Evolutionary conservation across 2,797 vertebrate genomes (phyloP).

Genomic region (Sebastes aleutianus): DNA sequence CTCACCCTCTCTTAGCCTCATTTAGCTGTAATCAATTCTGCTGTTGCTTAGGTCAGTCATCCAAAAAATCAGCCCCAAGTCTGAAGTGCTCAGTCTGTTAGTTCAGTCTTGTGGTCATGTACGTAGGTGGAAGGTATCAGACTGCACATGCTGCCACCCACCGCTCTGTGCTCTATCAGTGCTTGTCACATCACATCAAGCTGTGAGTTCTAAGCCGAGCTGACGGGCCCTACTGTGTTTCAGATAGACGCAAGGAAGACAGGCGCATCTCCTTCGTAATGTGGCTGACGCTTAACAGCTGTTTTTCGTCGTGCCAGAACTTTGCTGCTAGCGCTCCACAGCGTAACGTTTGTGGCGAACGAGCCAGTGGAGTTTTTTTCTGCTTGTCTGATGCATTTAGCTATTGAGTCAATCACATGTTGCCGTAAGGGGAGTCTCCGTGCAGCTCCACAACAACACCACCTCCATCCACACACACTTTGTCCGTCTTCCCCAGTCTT

Average conservation of each 20-base stretch:
- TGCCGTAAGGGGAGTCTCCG: slow-evolving; percentile 23
- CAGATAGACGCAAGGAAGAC: background rate
- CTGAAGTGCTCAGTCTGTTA: background rate
- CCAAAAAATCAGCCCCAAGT: background rate
- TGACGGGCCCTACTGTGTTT: slow-evolving; percentile 30
- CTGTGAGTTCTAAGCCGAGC: slow-evolving; percentile 34
- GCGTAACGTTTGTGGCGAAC: background rate
- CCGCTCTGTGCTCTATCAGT: slow-evolving; percentile 17
- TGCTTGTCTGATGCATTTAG: slow-evolving; percentile 62
- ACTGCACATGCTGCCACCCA: slow-evolving; percentile 16
- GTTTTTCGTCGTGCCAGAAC: slow-evolving; percentile 39
- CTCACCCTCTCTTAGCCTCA: background rate
- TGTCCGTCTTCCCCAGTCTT: background rate
- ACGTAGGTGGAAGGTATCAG: slow-evolving; percentile 30
- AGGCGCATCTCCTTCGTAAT: slow-evolving; percentile 13
- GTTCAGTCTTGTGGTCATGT: slow-evolving; percentile 15
- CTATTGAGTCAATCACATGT: slow-evolving; percentile 49
- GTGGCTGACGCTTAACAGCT: slow-evolving; percentile 34
- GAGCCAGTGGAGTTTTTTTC: slow-evolving; percentile 42
- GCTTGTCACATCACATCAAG: slow-evolving; percentile 44
- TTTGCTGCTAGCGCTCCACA: slow-evolving; percentile 4
- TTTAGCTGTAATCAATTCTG: background rate
- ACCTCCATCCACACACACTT: background rate
- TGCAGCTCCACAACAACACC: background rate
- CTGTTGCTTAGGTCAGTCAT: background rate